Conservation (phyloP, 2,113 vertebrate species). For the Empidonax traillii region DNA sequence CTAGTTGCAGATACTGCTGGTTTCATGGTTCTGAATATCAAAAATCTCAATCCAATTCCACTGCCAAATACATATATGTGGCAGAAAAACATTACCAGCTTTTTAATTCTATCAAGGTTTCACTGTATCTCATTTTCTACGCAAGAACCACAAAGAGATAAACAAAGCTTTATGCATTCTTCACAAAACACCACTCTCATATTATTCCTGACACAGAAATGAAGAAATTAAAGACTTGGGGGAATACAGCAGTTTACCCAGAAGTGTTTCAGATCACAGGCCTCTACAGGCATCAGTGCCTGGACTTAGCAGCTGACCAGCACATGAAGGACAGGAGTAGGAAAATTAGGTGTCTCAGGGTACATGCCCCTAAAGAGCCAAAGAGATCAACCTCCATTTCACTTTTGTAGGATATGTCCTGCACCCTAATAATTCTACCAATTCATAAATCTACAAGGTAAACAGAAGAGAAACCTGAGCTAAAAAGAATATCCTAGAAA, state of each 20-base stretch:
- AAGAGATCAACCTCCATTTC: not conserved
- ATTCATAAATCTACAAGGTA: not conserved
- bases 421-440: not conserved
- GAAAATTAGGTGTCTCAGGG: not conserved
- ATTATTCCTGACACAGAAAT: not conserved
- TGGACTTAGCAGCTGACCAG: not conserved
- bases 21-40: not conserved
- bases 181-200: not conserved
- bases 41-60: not conserved
- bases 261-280: not conserved
- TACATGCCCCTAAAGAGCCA: not conserved
- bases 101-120: not conserved
- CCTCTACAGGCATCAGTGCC: accelerated
- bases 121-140: not conserved
- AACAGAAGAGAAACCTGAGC: not conserved
- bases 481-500: not conserved
- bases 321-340: not conserved
- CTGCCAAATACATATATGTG: accelerated
- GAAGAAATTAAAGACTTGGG: not conserved
- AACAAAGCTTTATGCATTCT: not conserved
- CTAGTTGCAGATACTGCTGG: not conserved
- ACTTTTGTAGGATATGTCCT: not conserved
- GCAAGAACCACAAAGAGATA: not conserved
- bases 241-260: not conserved
- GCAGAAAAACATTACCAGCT: not conserved